Percentiles rank a stretch among this genome's conserved stretches.
These are phyloP conservation scores for Lepidochitona cinerea DNA, from an alignment of 2,888 invertebrate species.

Conservation along the genomic window DNA sequence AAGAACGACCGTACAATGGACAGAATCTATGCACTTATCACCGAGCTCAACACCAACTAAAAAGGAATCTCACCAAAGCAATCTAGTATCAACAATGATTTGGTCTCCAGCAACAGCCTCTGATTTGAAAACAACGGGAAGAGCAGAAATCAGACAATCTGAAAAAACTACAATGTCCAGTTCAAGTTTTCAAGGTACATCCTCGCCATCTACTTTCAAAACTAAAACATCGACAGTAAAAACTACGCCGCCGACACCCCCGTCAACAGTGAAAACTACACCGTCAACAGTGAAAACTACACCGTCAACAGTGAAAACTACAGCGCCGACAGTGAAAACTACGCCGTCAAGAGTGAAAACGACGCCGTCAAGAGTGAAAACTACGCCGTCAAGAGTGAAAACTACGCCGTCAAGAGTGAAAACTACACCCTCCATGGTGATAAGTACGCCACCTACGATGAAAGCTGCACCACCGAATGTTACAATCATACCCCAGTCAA, in stretches of 20 bases:
- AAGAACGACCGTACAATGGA: no score
- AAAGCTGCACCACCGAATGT: not conserved
- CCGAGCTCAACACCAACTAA: no score
- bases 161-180: no score
- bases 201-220: no score
- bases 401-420: not conserved
- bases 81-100: no score
- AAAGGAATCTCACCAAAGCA: no score
- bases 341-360: not conserved
- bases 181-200: no score
- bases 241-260: not conserved
- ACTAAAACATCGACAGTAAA: not conserved
- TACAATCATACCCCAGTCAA: no score
- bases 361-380: not conserved
- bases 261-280: not conserved
- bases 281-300: not conserved
- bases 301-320: not conserved
- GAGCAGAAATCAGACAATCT: no score
- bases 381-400: not conserved
- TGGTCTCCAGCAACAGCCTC: no score
- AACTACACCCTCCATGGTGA: not conserved
- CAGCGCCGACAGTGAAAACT: not conserved
- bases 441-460: not conserved
- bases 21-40: no score
- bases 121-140: no score